Base-by-base conservation (phyloP, 1,140 invertebrate species). In the Chironomus tepperi region DNA sequence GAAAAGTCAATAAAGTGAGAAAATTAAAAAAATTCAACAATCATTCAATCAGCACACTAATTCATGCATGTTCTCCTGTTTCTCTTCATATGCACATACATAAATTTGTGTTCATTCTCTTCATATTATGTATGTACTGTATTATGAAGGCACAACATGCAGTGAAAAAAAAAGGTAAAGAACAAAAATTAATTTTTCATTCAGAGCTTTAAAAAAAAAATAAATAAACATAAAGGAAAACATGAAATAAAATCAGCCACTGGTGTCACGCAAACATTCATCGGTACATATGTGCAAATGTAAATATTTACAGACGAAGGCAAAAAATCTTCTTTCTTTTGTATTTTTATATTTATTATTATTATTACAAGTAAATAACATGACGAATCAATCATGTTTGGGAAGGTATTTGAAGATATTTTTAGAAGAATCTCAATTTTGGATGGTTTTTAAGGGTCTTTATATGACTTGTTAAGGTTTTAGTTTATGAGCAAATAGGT, bases 201-300 rank as follows among this genome's bases (percentile, higher is more conserved):
- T 57, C 47, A 57, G 12, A 34, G 24, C 24, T 34, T 34, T 34
- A 34, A 34, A 34, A 34, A 34, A 34, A 34, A 34, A 34, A n/a
- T n/a, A 57, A 57, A 57, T 57, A 57, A 57, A 57, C 47, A 57
- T 57, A 57, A 57, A 57, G 47, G 15, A 57, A 57, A 57, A 57
- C 47, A 57, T 57, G 47, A 15, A 57, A 57, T 70, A 19, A 70
- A 70, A 70, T 70, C 16, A 70, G 65, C 65, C 65, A 70, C 65
- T 70, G 65, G 65, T 18, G 18, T 70, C 65, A 70, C 65, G 65
- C 65, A 21, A 70, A 70, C 47, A 57, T n/a, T n/a, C 12, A 47
- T 12, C 47, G n/a, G 9, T n/a, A n/a, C 12, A n/a, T 57, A 57
- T 57, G 47, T 57, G 47, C 47, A 57, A 57, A 57, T 57, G 47